Evolutionary conservation across 23 tunicate species (phyloP).

Genomic region (Trididemnum clinides): DNA sequence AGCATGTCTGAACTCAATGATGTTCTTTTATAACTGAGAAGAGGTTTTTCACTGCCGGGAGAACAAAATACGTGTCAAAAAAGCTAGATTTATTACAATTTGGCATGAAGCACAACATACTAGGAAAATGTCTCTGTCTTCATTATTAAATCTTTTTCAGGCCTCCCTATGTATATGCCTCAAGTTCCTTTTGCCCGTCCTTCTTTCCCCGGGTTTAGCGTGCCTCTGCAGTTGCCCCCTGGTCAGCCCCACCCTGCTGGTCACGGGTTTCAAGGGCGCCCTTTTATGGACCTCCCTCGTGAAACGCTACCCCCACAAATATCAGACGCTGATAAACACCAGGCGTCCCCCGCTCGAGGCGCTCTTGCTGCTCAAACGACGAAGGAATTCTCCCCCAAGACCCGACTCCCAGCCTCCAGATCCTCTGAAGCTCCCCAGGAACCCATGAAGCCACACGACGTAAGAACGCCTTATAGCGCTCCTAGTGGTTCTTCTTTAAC

Average conservation of each 20-base stretch:
- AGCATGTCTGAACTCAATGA: too few species aligned
- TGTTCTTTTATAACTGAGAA: too few species aligned
- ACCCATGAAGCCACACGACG: background rate
- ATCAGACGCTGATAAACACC: constrained; percentile 1
- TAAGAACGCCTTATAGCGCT: background rate
- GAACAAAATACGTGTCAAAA: too few species aligned
- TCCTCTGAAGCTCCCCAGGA: background rate
- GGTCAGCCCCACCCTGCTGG: background rate
- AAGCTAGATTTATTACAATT: too few species aligned
- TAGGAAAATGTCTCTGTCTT: too few species aligned
- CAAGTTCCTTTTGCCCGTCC: background rate
- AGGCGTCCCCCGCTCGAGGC: background rate
- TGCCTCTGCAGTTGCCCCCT: background rate
- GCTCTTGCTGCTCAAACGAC: background rate
- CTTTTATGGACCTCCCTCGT: background rate
- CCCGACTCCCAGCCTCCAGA: background rate
- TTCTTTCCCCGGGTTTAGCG: background rate
- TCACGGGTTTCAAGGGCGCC: background rate
- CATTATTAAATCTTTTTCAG: constrained; percentile 6
- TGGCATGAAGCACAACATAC: too few species aligned
- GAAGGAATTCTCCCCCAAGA: background rate
- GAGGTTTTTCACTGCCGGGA: too few species aligned
- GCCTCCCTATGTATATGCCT: constrained; percentile 3
- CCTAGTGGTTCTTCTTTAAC: too few species aligned
- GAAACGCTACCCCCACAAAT: background rate